Evolutionary conservation across 2,113 vertebrate species (phyloP), one percentile per base, ranked within the genome.

Genomic region (Mobula birostris): DNA sequence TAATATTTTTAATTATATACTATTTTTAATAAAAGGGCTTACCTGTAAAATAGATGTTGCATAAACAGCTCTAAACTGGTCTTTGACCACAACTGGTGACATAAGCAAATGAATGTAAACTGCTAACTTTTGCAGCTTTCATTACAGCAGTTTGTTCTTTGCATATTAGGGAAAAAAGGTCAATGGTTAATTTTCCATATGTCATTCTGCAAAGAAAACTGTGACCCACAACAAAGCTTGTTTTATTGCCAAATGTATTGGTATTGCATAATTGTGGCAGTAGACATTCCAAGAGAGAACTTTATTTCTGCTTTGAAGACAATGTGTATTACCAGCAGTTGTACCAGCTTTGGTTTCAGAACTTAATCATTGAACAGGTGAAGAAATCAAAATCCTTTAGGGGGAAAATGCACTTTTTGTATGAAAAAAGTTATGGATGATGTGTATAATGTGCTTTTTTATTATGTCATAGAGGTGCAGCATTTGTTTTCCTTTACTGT

Each of bases 1-100:
- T 93, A 93, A 93, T 93, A 74, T 93, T 93, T 91, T 93, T 93
- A 93, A 93, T 93, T 93, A 93, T 93, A 74, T 93, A 74, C 91
- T 93, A 70, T 93, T 74, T 93, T 7, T 21, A n/a, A 56, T 72
- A 74, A 93, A 93, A 93, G 68, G 68, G 70, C 91, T 93, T 93
- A 48, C 68, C 36, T 93, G 91, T 90, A 90, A 90, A 90, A 90
- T 90, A 90, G 85, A 90, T 66, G 36, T 74, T 56, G 32, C 36
- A 74, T 74, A 76, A 72, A 48, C 70, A 74, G 68, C 32, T 48
- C 91, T 48, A 74, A 36, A 48, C 66, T 93, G 91, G 91, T 93
- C 91, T 93, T 48, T 93, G 91, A 74, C 68, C 91, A 93, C 91
- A 93, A 93, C 70, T 93, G 68, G 70, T 48, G 91, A 74, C 32